These are phyloP conservation scores for Diorhabda elongata DNA, from an alignment of 1,140 invertebrate species.

Conservation along the genomic window DNA sequence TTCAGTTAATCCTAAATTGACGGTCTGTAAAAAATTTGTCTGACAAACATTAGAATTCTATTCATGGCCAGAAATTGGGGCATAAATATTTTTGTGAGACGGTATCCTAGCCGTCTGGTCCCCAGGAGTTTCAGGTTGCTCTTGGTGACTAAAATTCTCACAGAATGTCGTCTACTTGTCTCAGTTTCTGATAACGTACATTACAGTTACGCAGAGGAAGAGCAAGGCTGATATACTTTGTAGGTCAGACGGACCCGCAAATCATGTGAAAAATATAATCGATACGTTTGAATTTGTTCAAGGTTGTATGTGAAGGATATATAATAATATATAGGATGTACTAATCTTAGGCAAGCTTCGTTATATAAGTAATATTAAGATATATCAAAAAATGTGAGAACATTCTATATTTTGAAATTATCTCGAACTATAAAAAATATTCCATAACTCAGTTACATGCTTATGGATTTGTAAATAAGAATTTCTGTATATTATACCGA, in stretches of 20 bases:
- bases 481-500: no score
- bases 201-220: neutral
- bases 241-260: neutral
- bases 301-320: no score
- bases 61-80: neutral
- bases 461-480: no score
- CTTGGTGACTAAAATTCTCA: neutral
- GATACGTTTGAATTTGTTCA: no score
- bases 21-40: neutral
- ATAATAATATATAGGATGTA: no score
- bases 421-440: no score
- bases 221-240: conserved; percentile 1
- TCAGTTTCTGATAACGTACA: neutral
- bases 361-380: no score
- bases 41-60: neutral
- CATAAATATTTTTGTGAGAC: neutral
- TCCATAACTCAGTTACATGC: no score
- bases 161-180: neutral
- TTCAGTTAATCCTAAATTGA: neutral
- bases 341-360: no score
- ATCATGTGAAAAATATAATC: no score
- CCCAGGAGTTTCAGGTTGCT: conserved; percentile 1
- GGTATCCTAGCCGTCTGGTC: neutral
- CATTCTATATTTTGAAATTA: no score
- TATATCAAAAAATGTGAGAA: no score